Percentiles rank a stretch among this genome's conserved stretches.
Evolutionary conservation across 1,140 invertebrate genomes (phyloP).

Genomic region (Paracyclopina nana): DNA sequence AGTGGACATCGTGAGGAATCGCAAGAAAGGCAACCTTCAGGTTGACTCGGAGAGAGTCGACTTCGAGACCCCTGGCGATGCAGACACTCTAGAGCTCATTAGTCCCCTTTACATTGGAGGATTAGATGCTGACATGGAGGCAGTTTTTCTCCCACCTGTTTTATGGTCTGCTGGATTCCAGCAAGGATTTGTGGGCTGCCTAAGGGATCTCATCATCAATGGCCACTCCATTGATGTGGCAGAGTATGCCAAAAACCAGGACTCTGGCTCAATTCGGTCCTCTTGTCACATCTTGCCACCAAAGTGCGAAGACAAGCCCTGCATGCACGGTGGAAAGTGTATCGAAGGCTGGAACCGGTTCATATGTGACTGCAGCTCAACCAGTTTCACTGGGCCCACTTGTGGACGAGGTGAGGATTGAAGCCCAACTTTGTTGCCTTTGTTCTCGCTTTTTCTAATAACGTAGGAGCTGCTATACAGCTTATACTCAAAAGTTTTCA

Average conservation of each 20-base stretch:
- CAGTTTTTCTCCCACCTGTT: conserved; percentile 49
- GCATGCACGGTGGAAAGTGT: conserved; percentile 73
- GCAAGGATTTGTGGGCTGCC: conserved; percentile 82
- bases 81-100: conserved; percentile 64
- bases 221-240: conserved; percentile 74
- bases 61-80: conserved; percentile 69
- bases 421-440: too few relatives aligned
- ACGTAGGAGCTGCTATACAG: too few relatives aligned
- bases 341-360: conserved; percentile 88
- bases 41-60: conserved; percentile 73
- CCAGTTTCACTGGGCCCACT: conserved; percentile 67
- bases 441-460: too few relatives aligned
- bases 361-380: conserved; percentile 80
- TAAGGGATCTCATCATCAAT: conserved; percentile 78
- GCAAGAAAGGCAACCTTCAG: conserved; percentile 59
- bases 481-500: too few relatives aligned
- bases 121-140: conserved; percentile 33
- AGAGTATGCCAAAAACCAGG: conserved; percentile 64
- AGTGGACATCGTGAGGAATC: conserved; percentile 52
- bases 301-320: conserved; percentile 64
- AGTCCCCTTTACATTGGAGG: conserved; percentile 80
- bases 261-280: conserved; percentile 63
- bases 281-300: conserved; percentile 56
- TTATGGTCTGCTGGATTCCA: conserved; percentile 73
- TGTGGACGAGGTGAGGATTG: conserved; percentile 69